Percentiles rank a stretch among this genome's conserved stretches.
phyloP scores from a whole-genome alignment of 2,113 vertebrate genomes.

The Mustelus asterias region DNA sequence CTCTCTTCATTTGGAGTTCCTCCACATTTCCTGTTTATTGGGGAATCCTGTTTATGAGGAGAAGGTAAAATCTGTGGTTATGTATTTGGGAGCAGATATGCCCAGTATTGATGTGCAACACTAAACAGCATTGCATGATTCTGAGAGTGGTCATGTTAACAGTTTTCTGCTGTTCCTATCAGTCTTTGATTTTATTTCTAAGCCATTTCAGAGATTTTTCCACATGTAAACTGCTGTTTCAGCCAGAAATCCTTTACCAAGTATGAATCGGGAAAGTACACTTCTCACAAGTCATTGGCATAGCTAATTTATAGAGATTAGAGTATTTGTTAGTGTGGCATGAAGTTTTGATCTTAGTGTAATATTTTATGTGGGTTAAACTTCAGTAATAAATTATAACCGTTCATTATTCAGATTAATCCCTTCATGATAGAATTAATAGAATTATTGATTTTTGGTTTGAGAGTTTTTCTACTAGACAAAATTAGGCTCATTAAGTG shows the following conservation, averaged over 20 bases:
- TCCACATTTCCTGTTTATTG: constrained; percentile 33
- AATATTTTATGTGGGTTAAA: background rate
- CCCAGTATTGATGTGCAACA: constrained; percentile 10
- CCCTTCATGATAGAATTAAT: background rate
- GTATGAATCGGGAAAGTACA: background rate
- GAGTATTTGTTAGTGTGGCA: background rate
- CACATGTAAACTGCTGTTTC: background rate
- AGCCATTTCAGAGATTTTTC: background rate
- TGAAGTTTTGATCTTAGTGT: background rate
- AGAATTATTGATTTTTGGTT: background rate
- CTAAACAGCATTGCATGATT: constrained; percentile 37
- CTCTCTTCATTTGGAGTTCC: constrained; percentile 39
- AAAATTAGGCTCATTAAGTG: background rate
- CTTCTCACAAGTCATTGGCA: background rate
- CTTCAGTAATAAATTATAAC: background rate
- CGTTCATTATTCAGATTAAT: background rate
- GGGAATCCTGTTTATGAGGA: constrained; percentile 35
- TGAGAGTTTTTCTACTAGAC: background rate
- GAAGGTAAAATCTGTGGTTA: constrained; percentile 16
- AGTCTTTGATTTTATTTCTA: constrained; percentile 1
- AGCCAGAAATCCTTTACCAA: background rate
- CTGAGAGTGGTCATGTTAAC: constrained; percentile 15
- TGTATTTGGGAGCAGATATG: constrained; percentile 20
- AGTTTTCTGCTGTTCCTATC: constrained; percentile 14
- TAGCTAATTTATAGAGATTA: background rate